A percentile compares a stretch with the other conserved stretches of the same genome.
These are phyloP conservation scores for Telenomus remus DNA, from an alignment of 1,140 invertebrate genomes.

Conservation along the genomic window DNA sequence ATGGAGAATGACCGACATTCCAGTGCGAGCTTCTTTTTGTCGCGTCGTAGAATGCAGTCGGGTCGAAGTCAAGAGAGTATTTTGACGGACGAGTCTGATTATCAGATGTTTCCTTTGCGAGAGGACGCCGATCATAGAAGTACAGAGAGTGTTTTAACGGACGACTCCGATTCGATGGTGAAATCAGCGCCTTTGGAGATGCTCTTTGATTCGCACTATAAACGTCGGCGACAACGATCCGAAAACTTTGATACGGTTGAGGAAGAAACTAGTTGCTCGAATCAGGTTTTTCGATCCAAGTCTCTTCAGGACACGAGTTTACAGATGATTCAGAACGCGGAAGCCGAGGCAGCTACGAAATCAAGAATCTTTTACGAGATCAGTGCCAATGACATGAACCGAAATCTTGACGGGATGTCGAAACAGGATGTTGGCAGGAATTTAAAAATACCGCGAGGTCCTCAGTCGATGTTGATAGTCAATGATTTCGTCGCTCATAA, in stretches of 20 bases:
- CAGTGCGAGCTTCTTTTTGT: constrained; percentile 76
- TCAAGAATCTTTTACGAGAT: constrained; percentile 66
- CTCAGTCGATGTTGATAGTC: constrained; percentile 67
- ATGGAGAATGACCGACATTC: constrained; percentile 78
- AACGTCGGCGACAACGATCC: constrained; percentile 67
- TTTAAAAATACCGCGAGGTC: constrained; percentile 56
- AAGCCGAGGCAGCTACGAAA: constrained; percentile 47
- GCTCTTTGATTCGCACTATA: constrained; percentile 77
- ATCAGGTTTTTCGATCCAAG: constrained; percentile 71
- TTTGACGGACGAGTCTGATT: constrained; percentile 85
- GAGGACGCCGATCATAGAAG: constrained; percentile 68
- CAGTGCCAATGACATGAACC: constrained; percentile 56
- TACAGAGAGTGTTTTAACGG: constrained; percentile 74
- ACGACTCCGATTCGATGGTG: constrained; percentile 77
- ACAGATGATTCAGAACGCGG: constrained; percentile 48
- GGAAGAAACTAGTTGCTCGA: constrained; percentile 14
- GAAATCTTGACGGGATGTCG: constrained; percentile 30
- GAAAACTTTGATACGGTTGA: constrained; percentile 66
- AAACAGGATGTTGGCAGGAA: constrained; percentile 40
- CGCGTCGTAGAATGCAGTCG: constrained; percentile 73
- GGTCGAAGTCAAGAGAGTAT: constrained; percentile 87
- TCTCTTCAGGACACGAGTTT: constrained; percentile 74
- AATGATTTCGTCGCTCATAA: constrained; percentile 74
- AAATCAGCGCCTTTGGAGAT: constrained; percentile 85
- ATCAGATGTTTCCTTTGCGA: constrained; percentile 70